These are phyloP conservation scores for Tolmerus cingulatus DNA, from an alignment of 2,888 invertebrate genomes.

Conservation along the genomic window DNA sequence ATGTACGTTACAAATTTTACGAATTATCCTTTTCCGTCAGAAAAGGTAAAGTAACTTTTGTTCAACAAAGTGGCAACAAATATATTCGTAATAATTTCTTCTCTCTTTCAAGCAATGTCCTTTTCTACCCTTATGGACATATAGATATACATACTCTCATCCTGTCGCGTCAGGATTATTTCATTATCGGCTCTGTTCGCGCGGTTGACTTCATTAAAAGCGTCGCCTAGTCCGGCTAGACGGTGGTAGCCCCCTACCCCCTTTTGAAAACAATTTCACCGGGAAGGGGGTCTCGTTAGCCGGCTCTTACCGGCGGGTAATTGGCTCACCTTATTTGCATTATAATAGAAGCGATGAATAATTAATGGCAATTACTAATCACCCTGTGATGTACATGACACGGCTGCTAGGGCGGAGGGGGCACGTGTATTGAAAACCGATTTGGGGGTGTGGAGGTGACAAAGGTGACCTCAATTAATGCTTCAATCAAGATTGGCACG, in stretches of 20 bases:
- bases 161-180: neutral
- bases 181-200: neutral
- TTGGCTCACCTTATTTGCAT: neutral
- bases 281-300: neutral
- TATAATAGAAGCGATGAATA: neutral
- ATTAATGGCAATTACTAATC: neutral
- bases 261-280: neutral
- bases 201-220: neutral
- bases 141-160: no score
- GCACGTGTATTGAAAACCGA: neutral
- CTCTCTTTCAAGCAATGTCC: no score
- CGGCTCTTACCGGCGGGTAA: neutral
- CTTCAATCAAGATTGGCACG: neutral
- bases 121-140: no score
- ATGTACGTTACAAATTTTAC: no score
- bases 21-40: no score
- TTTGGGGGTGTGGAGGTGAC: neutral
- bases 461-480: neutral
- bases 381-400: neutral
- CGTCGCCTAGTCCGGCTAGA: neutral
- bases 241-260: neutral
- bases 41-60: no score
- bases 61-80: no score
- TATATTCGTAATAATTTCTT: no score
- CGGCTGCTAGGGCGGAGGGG: neutral